Percentiles rank a stretch among this genome's conserved stretches.
Evolutionary conservation across 2,113 vertebrate species (phyloP).

Genomic region (Hymenochirus boettgeri): DNA sequence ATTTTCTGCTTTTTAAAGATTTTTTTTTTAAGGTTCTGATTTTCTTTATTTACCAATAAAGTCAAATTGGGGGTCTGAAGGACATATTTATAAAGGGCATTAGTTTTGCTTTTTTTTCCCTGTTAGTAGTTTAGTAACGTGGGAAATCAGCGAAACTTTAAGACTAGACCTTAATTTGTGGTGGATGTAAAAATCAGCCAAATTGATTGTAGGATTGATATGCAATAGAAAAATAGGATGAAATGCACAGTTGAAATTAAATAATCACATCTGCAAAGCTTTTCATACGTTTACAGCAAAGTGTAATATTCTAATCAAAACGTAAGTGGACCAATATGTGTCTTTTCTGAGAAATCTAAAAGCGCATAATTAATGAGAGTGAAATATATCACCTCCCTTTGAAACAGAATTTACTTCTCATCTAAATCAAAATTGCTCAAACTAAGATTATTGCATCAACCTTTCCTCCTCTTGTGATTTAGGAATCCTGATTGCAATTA

Average conservation of each 20-base stretch:
- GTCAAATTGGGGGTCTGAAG: too few relatives aligned
- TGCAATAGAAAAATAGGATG: neutral
- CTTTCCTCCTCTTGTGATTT: conserved; percentile 36
- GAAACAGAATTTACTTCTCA: conserved; percentile 50
- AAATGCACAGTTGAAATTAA: neutral
- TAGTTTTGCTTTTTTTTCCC: too few relatives aligned
- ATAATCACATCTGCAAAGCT: conserved; percentile 21
- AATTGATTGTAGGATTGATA: neutral
- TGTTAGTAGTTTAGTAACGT: too few relatives aligned
- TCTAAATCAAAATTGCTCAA: conserved; percentile 50
- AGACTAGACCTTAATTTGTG: too few relatives aligned
- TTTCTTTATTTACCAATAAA: too few relatives aligned
- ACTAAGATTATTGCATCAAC: conserved; percentile 54
- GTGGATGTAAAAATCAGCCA: neutral
- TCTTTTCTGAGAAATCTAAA: conserved; percentile 48
- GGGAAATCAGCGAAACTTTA: too few relatives aligned
- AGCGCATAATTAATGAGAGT: conserved; percentile 47
- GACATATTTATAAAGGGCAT: too few relatives aligned
- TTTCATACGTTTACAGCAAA: conserved; percentile 31
- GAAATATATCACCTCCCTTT: conserved; percentile 53
- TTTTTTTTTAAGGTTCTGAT: too few relatives aligned
- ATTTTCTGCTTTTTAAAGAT: too few relatives aligned
- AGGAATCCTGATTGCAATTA: conserved; percentile 53
- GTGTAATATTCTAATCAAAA: conserved; percentile 41
- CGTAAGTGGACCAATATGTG: conserved; percentile 40